Evolutionary conservation across 2,797 vertebrate genomes (phyloP).

Genomic region (Garrulus glandarius): DNA sequence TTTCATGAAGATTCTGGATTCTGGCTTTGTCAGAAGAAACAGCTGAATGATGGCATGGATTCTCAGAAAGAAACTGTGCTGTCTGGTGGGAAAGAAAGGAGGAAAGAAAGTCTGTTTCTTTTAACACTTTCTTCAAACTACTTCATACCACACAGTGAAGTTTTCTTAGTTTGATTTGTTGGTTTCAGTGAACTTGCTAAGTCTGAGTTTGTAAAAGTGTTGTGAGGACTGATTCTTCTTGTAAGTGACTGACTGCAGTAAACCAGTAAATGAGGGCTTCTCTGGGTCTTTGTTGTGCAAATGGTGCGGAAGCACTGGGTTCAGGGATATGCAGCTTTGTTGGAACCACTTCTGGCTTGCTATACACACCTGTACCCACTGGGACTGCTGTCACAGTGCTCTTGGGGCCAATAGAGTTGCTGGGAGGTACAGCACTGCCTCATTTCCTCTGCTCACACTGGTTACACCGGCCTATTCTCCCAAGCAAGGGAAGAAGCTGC

Average conservation of each 20-base stretch:
- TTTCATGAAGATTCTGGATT: constrained; percentile 69
- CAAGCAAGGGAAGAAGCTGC: not conserved
- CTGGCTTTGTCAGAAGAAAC: constrained; percentile 74
- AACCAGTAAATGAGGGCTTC: constrained; percentile 40
- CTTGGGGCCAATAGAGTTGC: not conserved
- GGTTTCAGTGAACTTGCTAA: constrained; percentile 30
- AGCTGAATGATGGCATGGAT: constrained; percentile 66
- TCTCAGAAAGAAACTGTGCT: constrained; percentile 38
- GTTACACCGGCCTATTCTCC: not conserved
- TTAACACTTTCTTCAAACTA: not conserved
- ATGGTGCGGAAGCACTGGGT: not conserved
- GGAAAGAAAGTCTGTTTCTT: not conserved
- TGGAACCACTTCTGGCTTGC: not conserved
- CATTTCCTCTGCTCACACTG: not conserved
- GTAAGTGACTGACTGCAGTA: constrained; percentile 23
- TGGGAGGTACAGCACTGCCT: not conserved
- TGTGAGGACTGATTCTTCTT: not conserved
- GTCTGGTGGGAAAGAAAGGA: not conserved
- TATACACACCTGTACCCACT: not conserved
- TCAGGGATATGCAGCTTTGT: not conserved
- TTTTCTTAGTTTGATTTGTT: constrained; percentile 27
- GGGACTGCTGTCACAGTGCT: not conserved
- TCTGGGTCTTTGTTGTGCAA: not conserved
- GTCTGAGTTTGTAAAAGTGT: constrained; percentile 6
- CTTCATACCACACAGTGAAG: not conserved